phyloP scores from a whole-genome alignment of 2,113 vertebrate genomes.

The Nannobrachium achirus region DNA sequence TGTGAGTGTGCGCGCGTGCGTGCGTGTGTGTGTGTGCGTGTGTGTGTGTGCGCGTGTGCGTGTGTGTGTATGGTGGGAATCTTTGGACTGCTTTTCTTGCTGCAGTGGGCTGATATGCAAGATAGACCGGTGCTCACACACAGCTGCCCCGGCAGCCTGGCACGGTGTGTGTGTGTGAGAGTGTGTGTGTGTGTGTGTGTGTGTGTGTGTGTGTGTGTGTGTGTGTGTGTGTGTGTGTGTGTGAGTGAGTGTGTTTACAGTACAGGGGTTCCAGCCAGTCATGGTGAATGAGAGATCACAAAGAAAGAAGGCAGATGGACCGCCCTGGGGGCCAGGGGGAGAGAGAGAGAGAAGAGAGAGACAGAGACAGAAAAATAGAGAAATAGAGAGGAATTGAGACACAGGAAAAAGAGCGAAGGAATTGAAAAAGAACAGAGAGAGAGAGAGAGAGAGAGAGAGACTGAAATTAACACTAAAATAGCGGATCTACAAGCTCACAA shows the following conservation, averaged over 20 bases:
- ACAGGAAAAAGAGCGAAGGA: not conserved
- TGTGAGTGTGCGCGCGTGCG: slow-evolving; percentile 13
- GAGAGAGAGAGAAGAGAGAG: slow-evolving; percentile 16
- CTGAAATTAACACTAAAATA: too few species aligned
- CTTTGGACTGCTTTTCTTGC: slow-evolving; percentile 66
- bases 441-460: not conserved
- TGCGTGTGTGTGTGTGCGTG: slow-evolving; percentile 22
- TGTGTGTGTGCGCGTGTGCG: slow-evolving; percentile 25
- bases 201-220: slow-evolving; percentile 33
- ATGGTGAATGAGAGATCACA: slow-evolving; percentile 80
- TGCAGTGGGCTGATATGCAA: slow-evolving; percentile 72
- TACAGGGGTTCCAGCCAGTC: slow-evolving; percentile 50
- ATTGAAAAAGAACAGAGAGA: not conserved
- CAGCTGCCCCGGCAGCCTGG: slow-evolving; percentile 69
- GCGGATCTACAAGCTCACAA: too few species aligned
- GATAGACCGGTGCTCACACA: slow-evolving; percentile 72
- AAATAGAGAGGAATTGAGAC: not conserved
- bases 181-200: slow-evolving; percentile 28
- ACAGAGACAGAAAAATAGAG: slow-evolving; percentile 19
- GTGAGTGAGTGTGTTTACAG: slow-evolving; percentile 57
- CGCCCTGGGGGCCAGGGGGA: slow-evolving; percentile 67
- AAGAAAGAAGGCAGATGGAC: slow-evolving; percentile 79
- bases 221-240: slow-evolving; percentile 34
- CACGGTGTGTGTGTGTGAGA: slow-evolving; percentile 45
- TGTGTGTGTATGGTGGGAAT: slow-evolving; percentile 27